Evolutionary conservation across 2,113 vertebrate species (phyloP), one percentile per base, ranked within the genome.

Genomic region (Rhipidura dahli): DNA sequence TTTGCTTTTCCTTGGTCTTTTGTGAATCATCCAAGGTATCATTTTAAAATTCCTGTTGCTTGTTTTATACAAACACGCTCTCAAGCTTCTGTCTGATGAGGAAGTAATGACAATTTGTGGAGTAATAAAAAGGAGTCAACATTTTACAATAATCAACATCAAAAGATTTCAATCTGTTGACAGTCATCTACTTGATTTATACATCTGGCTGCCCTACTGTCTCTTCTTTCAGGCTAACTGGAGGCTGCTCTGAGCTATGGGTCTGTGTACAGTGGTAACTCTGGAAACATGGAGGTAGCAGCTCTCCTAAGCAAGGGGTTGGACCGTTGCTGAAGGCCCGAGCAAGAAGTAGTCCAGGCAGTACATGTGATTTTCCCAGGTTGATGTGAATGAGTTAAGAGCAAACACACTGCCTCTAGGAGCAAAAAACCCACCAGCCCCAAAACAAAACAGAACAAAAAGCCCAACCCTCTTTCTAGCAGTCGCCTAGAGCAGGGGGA

Each of bases 81-180:
- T 79, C 53, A 79, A 57, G 59, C 73, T 91, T 93, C 68, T 89
- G 40, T 85, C 83, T 95, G 72, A 68, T 85, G 86, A 68, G 85
- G 64, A 93, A 94, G 63, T 72, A 72, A 87, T 63, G 72, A 87
- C 63, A 89, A 72, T 83, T 92, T 84, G 72, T 87, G 68, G 33
- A 89, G 53, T 83, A 93, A 91, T 93, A 72, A 92, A 89, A 71
- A 73, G 63, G 26, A 71, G 53, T 59, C 71, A 93, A 66, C 22
- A 75, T 79, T 91, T 87, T 39, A 71, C 57, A 82, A 57, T 73
- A 87, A 81, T 83, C 73, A 89, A 89, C 93, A 95, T 73, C 40
- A 89, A 90, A 94, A 88, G 33, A 26, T 53, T 93, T 80, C 86
- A 65, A 86, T 88, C 82, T 77, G 59, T 81, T 93, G 78, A 95